A percentile compares a stretch with the other conserved stretches of the same genome.
Conservation (phyloP, 2,888 invertebrate genomes). For the Drosophila glabriapex region DNA sequence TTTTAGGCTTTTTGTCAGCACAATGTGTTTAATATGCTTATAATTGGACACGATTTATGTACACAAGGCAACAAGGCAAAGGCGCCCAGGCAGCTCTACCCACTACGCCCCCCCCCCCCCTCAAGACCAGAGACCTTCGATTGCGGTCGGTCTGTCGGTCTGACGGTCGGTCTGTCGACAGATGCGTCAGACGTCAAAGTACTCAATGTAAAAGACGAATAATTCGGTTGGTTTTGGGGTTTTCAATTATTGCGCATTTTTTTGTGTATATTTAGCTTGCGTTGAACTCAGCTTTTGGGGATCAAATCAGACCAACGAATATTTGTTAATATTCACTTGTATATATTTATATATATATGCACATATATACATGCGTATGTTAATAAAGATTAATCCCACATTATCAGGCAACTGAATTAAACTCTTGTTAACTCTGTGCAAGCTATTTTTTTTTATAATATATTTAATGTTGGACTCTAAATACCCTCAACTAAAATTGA, state of each 20-base stretch:
- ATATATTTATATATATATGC: neutral
- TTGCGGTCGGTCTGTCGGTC: constrained; percentile 4
- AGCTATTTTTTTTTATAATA: constrained; percentile 18
- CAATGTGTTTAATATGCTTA: constrained; percentile 63
- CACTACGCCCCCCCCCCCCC: neutral
- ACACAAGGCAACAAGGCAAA: neutral
- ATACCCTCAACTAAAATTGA: neutral
- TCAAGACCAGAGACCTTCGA: constrained; percentile 8
- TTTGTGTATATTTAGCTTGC: neutral
- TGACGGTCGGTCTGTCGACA: neutral
- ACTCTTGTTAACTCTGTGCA: constrained; percentile 1
- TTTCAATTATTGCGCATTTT: constrained; percentile 22
- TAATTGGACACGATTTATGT: constrained; percentile 63
- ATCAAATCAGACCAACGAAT: neutral
- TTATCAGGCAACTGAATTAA: constrained; percentile 9
- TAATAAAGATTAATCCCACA: neutral
- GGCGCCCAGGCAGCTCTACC: neutral
- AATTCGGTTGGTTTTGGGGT: constrained; percentile 25
- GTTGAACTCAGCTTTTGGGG: neutral
- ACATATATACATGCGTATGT: neutral
- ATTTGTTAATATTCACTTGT: constrained; percentile 4
- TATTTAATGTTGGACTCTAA: neutral
- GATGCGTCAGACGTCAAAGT: constrained; percentile 13
- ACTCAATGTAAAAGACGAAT: constrained; percentile 35
- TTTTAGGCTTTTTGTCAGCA: constrained; percentile 39